These are phyloP conservation scores for Thomomys bottae DNA, from an alignment of 2,113 vertebrate genomes.

Conservation along the genomic window DNA sequence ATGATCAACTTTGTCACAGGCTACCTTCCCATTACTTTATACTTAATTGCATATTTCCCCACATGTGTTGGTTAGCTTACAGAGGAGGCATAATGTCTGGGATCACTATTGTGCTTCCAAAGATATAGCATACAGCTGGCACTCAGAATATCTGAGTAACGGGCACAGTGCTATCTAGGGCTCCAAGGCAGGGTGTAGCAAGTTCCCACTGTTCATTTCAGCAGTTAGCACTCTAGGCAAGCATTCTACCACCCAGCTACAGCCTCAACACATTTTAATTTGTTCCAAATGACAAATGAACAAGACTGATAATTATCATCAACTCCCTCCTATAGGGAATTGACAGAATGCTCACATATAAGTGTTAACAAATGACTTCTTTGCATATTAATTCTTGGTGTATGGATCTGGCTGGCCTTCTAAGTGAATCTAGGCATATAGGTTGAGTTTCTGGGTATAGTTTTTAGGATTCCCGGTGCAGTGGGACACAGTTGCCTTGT, in stretches of 20 bases:
- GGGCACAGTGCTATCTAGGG: not conserved
- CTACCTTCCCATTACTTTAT: not conserved
- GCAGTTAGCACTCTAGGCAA: not conserved
- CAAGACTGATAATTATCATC: not conserved
- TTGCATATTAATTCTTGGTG: slow-evolving; percentile 32
- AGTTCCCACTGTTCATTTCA: not conserved
- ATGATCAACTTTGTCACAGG: not conserved
- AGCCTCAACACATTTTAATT: not conserved
- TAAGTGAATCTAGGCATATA: not conserved
- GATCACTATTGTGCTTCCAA: not conserved
- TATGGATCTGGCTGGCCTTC: not conserved
- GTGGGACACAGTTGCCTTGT: not conserved
- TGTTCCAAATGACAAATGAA: not conserved
- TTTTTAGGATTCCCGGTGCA: not conserved
- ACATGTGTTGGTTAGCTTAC: not conserved
- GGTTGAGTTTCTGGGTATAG: slow-evolving; percentile 1
- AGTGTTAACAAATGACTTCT: not conserved
- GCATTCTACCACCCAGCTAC: not conserved
- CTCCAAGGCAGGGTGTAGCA: not conserved
- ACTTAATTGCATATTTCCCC: not conserved
- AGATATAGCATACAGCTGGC: too few relatives aligned
- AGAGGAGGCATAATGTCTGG: not conserved
- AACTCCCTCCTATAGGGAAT: not conserved
- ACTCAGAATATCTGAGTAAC: not conserved
- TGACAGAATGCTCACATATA: not conserved